Conservation (phyloP, 2,797 vertebrate genomes). For the Austrolebias charrua region DNA sequence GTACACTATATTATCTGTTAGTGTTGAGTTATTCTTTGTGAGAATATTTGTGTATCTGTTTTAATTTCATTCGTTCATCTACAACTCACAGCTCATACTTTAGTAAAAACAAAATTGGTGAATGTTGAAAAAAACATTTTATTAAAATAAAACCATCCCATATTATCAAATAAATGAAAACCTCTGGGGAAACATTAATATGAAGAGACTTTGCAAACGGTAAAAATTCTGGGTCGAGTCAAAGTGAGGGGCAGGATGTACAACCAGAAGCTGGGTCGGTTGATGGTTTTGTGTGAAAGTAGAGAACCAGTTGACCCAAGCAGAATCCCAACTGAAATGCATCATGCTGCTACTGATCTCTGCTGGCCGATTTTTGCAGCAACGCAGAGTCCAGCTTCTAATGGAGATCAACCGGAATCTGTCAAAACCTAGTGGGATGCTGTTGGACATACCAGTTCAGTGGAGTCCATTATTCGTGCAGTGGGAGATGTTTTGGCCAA, state of each 20-base stretch:
- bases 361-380: not conserved
- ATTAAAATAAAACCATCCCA: too few species aligned
- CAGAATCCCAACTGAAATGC: not conserved
- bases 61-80: too few species aligned
- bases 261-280: not conserved
- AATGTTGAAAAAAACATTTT: too few species aligned
- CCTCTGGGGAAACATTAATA: too few species aligned
- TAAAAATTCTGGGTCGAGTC: not conserved
- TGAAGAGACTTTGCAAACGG: too few species aligned
- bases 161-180: too few species aligned
- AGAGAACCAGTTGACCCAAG: not conserved
- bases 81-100: too few species aligned
- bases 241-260: not conserved
- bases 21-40: too few species aligned
- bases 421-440: not conserved
- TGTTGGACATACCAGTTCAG: not conserved
- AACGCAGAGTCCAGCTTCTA: not conserved
- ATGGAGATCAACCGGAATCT: not conserved
- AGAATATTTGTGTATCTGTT: too few species aligned
- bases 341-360: not conserved
- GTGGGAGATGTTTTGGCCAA: not conserved
- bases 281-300: too few species aligned
- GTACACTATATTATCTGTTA: too few species aligned
- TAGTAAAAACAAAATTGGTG: too few species aligned
- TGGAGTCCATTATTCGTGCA: not conserved